phyloP scores from a whole-genome alignment of 2,888 invertebrate genomes.

The Mycogona germanica region DNA sequence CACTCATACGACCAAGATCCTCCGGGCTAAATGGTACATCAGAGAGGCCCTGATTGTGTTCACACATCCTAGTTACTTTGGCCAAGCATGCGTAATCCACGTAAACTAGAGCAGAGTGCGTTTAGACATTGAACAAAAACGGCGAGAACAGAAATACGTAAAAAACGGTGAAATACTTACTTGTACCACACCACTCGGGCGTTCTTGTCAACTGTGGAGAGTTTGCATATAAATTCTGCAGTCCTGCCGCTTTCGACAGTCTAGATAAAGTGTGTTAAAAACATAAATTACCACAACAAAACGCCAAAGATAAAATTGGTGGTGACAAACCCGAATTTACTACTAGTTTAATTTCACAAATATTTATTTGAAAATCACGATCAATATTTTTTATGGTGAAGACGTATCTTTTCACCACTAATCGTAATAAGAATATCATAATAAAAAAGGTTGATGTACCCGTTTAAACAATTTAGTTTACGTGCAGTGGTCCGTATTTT shows the following conservation, averaged over 20 bases:
- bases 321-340: not conserved
- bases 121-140: too few relatives aligned
- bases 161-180: constrained; percentile 43
- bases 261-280: constrained; percentile 34
- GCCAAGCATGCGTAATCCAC: not conserved
- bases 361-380: constrained; percentile 1
- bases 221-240: constrained; percentile 60
- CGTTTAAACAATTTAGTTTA: constrained; percentile 2
- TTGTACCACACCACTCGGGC: constrained; percentile 76
- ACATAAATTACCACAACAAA: constrained; percentile 32
- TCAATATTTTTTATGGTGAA: constrained; percentile 1
- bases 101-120: too few relatives aligned
- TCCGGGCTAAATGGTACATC: not conserved
- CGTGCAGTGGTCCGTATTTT: too few relatives aligned
- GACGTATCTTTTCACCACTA: too few relatives aligned
- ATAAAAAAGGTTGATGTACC: too few relatives aligned
- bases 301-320: not conserved
- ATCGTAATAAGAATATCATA: too few relatives aligned
- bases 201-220: constrained; percentile 62
- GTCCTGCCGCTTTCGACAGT: constrained; percentile 57
- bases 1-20: not conserved
- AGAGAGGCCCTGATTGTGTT: not conserved
- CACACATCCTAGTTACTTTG: too few relatives aligned
- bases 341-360: too few relatives aligned
- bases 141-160: too few relatives aligned